phyloP scores from a whole-genome alignment of 2,113 vertebrate genomes.

The Epinephelus fuscoguttatus region DNA sequence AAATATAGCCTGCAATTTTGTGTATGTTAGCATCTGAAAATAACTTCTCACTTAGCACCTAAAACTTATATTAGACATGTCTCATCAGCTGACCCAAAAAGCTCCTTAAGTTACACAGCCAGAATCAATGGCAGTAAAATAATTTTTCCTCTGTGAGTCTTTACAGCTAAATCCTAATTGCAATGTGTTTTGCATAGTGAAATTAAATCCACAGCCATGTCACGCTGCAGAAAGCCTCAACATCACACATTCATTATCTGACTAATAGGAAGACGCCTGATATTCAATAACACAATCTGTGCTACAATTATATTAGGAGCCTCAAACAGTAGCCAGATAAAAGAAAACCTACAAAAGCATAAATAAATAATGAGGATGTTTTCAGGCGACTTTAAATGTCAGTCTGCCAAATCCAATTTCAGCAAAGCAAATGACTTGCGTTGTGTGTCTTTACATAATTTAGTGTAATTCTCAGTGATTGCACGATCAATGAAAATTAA shows the following conservation, averaged over 20 bases:
- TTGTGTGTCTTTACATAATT: slow-evolving; percentile 48
- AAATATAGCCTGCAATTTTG: not conserved
- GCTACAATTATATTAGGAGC: slow-evolving; percentile 18
- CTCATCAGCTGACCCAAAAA: not conserved
- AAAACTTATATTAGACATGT: not conserved
- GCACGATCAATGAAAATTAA: slow-evolving; percentile 52
- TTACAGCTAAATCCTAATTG: slow-evolving; percentile 14
- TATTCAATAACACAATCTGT: slow-evolving; percentile 7
- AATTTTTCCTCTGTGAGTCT: not conserved
- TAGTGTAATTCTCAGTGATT: slow-evolving; percentile 51
- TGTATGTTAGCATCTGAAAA: not conserved
- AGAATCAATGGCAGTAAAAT: not conserved
- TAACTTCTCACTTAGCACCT: not conserved
- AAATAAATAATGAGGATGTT: slow-evolving; percentile 16
- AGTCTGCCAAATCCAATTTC: slow-evolving; percentile 58
- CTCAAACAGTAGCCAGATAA: slow-evolving; percentile 26
- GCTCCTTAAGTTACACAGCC: not conserved
- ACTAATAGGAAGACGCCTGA: not conserved
- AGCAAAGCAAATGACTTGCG: slow-evolving; percentile 33
- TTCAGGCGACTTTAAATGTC: slow-evolving; percentile 25
- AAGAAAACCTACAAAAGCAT: slow-evolving; percentile 25
- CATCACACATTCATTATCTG: slow-evolving; percentile 13
- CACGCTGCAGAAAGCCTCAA: slow-evolving; percentile 12
- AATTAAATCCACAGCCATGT: slow-evolving; percentile 11
- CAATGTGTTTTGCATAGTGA: not conserved